phyloP scores from a whole-genome alignment of 2,888 invertebrate species.

The Minunthozetes semirufus region DNA sequence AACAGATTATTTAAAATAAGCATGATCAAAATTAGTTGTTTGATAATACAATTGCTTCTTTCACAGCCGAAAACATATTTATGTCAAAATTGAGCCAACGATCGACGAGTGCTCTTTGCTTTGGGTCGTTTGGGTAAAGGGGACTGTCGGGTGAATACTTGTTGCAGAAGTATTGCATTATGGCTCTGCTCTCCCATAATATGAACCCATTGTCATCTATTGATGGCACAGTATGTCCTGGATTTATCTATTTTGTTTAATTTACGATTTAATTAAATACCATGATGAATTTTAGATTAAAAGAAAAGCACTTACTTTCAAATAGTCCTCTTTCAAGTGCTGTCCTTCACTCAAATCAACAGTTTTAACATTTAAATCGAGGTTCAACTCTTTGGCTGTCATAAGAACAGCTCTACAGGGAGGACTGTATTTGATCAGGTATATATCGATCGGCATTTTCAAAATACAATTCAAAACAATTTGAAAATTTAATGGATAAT shows the following conservation, averaged over 20 bases:
- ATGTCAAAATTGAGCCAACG: constrained; percentile 50
- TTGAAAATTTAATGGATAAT: no score
- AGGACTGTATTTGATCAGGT: neutral
- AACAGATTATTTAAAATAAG: neutral
- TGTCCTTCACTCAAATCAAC: neutral
- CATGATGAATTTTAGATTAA: no score
- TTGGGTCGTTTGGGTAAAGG: constrained; percentile 65
- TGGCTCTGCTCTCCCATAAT: constrained; percentile 72
- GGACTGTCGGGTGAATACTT: constrained; percentile 66
- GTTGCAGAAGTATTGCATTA: constrained; percentile 68
- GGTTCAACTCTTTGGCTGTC: neutral
- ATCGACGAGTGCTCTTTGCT: constrained; percentile 65
- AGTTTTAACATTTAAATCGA: neutral
- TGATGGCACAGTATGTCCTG: constrained; percentile 73
- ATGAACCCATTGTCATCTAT: constrained; percentile 60
- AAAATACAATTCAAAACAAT: no score
- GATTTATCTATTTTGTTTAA: constrained; percentile 45
- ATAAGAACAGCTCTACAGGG: neutral
- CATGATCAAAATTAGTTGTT: neutral
- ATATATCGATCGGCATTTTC: neutral
- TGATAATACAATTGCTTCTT: no score
- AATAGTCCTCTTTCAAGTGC: neutral
- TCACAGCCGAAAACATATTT: no score
- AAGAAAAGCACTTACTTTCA: no score
- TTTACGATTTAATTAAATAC: neutral